These are phyloP conservation scores for Ginglymostoma cirratum DNA, from an alignment of 2,113 vertebrate genomes.

Conservation along the genomic window DNA sequence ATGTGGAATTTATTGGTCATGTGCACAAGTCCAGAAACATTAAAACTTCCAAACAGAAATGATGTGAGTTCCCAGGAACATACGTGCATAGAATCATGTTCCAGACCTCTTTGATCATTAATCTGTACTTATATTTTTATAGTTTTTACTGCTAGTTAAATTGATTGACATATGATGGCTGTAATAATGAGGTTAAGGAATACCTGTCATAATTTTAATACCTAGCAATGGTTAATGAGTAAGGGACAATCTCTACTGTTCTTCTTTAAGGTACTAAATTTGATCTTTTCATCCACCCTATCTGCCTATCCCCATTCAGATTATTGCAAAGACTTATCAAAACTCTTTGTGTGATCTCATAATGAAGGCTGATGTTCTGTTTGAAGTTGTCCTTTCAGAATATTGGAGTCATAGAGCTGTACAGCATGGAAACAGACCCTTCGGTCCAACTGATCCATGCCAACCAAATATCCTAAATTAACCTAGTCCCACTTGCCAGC, in stretches of 20 bases:
- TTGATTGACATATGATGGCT: not conserved
- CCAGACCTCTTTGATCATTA: not conserved
- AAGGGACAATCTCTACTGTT: not conserved
- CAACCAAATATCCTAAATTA: too few species aligned
- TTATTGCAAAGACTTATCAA: not conserved
- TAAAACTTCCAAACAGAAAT: conserved; percentile 4
- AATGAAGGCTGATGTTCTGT: not conserved
- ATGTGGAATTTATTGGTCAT: not conserved
- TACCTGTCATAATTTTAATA: not conserved
- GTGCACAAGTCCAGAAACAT: not conserved
- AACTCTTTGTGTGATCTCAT: too few species aligned
- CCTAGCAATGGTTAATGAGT: not conserved
- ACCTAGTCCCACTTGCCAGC: too few species aligned
- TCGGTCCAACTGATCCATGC: too few species aligned
- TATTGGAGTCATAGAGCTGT: too few species aligned
- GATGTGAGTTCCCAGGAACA: not conserved
- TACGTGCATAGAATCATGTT: not conserved
- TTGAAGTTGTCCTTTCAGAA: not conserved
- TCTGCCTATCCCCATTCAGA: not conserved
- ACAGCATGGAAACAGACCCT: too few species aligned
- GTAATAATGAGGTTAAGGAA: not conserved
- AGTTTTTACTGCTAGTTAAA: not conserved
- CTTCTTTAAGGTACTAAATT: not conserved
- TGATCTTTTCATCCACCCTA: not conserved
- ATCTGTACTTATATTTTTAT: not conserved